Percentiles rank a stretch among this genome's conserved stretches.
Evolutionary conservation across 2,888 invertebrate species (phyloP).

Genomic region (Empis livida): DNA sequence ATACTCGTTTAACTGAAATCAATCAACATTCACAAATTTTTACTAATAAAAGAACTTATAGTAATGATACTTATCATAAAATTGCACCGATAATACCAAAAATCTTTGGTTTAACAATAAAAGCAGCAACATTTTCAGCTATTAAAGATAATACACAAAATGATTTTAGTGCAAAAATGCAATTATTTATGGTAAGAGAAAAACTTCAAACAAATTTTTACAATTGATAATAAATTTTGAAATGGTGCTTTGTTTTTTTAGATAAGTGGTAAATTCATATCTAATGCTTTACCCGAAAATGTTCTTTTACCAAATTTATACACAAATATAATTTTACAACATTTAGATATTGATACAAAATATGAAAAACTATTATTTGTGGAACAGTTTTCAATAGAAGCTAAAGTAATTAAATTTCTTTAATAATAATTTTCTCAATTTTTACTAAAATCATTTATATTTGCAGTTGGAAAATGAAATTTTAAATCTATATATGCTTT

Average conservation of each 20-base stretch:
- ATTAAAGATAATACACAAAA: conserved; percentile 54
- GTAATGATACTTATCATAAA: conserved; percentile 45
- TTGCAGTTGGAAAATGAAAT: conserved; percentile 42
- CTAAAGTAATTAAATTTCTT: conserved; percentile 6
- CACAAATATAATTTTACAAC: conserved; percentile 50
- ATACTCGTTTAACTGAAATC: conserved; percentile 19
- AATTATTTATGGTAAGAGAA: conserved; percentile 44
- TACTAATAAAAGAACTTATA: conserved; percentile 16
- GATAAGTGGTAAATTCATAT: conserved; percentile 48
- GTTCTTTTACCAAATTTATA: conserved; percentile 43
- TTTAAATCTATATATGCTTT: conserved; percentile 50
- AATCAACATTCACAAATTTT: conserved; percentile 11
- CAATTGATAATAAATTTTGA: neutral
- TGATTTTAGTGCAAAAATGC: conserved; percentile 56
- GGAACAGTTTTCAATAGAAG: conserved; percentile 45
- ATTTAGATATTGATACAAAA: conserved; percentile 47
- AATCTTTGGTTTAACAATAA: conserved; percentile 62
- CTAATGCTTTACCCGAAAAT: conserved; percentile 32
- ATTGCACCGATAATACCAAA: conserved; percentile 70
- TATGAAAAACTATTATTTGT: conserved; percentile 43
- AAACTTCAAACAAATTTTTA: conserved; percentile 2
- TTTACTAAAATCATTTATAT: neutral
- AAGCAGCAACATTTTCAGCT: conserved; percentile 55
- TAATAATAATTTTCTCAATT: conserved; percentile 3
- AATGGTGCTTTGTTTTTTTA: no score